Conservation (phyloP, 2,113 vertebrate genomes). For the Ascaphus truei region DNA sequence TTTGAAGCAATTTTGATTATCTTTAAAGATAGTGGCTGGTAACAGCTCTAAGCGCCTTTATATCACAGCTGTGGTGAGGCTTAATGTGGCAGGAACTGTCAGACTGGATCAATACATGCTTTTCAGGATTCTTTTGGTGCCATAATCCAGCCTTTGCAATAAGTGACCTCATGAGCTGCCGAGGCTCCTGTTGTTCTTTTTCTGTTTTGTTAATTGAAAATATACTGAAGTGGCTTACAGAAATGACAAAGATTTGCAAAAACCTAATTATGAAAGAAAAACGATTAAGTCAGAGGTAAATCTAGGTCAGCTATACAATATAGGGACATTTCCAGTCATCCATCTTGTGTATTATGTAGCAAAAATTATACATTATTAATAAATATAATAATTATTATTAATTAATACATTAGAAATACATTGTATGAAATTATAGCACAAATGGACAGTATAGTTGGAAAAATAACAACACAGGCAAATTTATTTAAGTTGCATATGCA, state of each 20-base stretch:
- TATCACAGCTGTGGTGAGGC: conserved; percentile 75
- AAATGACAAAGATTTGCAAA: conserved; percentile 67
- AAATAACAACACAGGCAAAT: no score
- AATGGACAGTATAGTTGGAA: no score
- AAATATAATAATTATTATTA: no score
- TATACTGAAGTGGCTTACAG: conserved; percentile 64
- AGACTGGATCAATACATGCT: conserved; percentile 82
- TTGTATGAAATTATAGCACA: no score
- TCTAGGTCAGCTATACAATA: conserved; percentile 50
- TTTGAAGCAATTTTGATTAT: conserved; percentile 73
- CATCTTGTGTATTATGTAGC: background rate
- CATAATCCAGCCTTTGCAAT: conserved; percentile 79
- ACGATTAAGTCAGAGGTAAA: conserved; percentile 53
- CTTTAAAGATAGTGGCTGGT: conserved; percentile 81
- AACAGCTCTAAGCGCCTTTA: conserved; percentile 80
- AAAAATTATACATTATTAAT: no score
- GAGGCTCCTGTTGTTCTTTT: conserved; percentile 74
- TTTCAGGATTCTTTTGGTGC: conserved; percentile 79
- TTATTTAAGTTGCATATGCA: no score
- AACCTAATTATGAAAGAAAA: conserved; percentile 74
- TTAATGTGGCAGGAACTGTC: conserved; percentile 84
- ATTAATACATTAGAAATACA: no score
- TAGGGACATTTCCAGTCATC: conserved; percentile 28
- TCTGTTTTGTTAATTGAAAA: conserved; percentile 67
- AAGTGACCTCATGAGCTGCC: conserved; percentile 83